Evolutionary conservation across 2,113 vertebrate genomes (phyloP), one percentile per base, ranked within the genome.

Genomic region (Malurus alboscapulatus): DNA sequence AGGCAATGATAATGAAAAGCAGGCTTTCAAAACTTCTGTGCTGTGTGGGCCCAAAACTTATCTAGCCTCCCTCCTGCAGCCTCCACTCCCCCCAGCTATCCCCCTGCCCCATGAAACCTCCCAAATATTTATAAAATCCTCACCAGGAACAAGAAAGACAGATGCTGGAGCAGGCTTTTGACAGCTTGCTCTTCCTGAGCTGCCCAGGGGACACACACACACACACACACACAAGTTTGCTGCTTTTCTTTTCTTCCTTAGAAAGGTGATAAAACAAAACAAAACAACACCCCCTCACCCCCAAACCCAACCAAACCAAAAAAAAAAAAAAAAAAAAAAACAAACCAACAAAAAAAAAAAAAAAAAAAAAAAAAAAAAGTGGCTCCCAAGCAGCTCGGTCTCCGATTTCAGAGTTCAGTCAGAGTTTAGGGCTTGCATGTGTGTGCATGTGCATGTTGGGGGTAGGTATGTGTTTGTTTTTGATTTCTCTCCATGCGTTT

Each of bases 1-100:
- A 95, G 95, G 97, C n/a, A 25, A 95, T 84, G 36, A 93, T 98
- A 97, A 98, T 97, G 96, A 96, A 97, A 97, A 98, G 93, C 97
- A 98, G 97, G 76, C 97, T 95, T 97, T 75, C 86, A 89, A 96
- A 97, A 95, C 92, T 95, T 89, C 92, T 27, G 51, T 59, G 67
- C 91, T 40, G 36, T 89, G 85, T 83, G 96, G 94, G 94, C 79
- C 96, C 65, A 79, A 63, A 95, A 96, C 94, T 93, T 96, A 96
- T 96, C 95, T 94, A 51, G 76, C 90, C 92, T 93, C 90, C 85
- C 83, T 76, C 87, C 92, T 75, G 14, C 48, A 90, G 54, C 63
- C 83, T 68, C 6, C 54, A 27, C 45, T 68, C 75, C 63, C 73
- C 68, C 44, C 42, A 73, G 24, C 38, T 53, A 29, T 44, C 29